Base-by-base conservation (phyloP, 1,140 invertebrate species). In the Temnothorax nylanderi region DNA sequence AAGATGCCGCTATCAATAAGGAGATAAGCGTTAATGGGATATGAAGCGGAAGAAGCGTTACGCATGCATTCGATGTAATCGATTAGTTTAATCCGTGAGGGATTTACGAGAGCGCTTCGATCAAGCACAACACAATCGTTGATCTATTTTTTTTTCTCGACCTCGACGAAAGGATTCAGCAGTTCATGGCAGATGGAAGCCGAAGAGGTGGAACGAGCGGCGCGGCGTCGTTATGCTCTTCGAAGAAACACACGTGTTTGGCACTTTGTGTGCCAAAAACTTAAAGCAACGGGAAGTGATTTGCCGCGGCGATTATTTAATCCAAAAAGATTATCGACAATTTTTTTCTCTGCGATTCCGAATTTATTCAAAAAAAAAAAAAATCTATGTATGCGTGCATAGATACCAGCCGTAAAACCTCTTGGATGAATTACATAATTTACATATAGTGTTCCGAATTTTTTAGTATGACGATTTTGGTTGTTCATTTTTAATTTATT, bases 121-220 rank as follows among this genome's bases (percentile, higher is more conserved):
- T 49, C 13, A 26, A 56, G n/a, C n/a, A 47, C 18, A 54, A 44
- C 34, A 18, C 26, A 58, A 58, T 72, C 67, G 37, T 72, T 56
- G 76, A 51, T 34, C 6, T 41, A 2, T 41, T n/a, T 32, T 34
- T 60, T 34, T 56, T n/a, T 51, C 44, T 56, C 67, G 69, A 60
- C 60, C 13, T 34, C 67, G 26, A 47, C 51, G 67, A 58, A 62
- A 84, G 80, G 69, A 84, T 37, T 60, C 80, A 84, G 80, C 80
- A 26, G 34, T 56, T 72, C 65, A 32, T 47, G 69, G 54, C 67
- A 49, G 54, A 67, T 60, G 69, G 69, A 75, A 49, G 21, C 51
- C 37, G 80, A 84, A 47, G 80, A 75, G 18, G 58, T n/a, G 69
- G 80, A 84, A 26, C 18, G 51, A 32, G n/a, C 21, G 26, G 18